phyloP scores from a whole-genome alignment of 2,113 vertebrate species.

The Hippocampus abdominalis region DNA sequence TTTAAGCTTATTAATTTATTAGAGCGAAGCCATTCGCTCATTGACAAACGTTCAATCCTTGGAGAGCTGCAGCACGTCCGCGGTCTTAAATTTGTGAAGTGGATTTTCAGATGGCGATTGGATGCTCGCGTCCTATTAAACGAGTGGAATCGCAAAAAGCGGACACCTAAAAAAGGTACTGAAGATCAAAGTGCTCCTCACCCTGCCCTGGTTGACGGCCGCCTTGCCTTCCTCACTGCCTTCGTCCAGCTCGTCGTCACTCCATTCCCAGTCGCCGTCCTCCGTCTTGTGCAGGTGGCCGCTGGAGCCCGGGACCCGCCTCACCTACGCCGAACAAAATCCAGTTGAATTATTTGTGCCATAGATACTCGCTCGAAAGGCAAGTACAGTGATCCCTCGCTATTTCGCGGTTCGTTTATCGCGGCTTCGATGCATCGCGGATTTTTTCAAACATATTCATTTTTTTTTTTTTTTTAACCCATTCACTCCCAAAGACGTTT shows the following conservation, averaged over 20 bases:
- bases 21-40: not conserved
- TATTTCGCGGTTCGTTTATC: no score
- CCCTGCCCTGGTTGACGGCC: slow-evolving; percentile 89
- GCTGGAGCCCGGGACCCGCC: slow-evolving; percentile 93
- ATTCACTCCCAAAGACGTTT: no score
- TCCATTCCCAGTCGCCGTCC: slow-evolving; percentile 99
- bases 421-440: no score
- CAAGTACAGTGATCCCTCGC: no score
- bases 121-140: not conserved
- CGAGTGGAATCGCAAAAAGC: not conserved
- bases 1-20: not conserved
- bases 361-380: not conserved
- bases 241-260: slow-evolving; percentile 94
- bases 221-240: slow-evolving; percentile 91
- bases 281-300: slow-evolving; percentile 97
- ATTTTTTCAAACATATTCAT: no score
- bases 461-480: no score
- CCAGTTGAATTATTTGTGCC: not conserved
- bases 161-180: not conserved
- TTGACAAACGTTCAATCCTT: not conserved
- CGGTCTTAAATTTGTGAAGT: not conserved
- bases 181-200: slow-evolving; percentile 34
- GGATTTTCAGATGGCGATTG: not conserved
- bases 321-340: slow-evolving; percentile 74
- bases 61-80: not conserved